Conservation (phyloP, 2,113 vertebrate genomes). For the Prolemur simus region DNA sequence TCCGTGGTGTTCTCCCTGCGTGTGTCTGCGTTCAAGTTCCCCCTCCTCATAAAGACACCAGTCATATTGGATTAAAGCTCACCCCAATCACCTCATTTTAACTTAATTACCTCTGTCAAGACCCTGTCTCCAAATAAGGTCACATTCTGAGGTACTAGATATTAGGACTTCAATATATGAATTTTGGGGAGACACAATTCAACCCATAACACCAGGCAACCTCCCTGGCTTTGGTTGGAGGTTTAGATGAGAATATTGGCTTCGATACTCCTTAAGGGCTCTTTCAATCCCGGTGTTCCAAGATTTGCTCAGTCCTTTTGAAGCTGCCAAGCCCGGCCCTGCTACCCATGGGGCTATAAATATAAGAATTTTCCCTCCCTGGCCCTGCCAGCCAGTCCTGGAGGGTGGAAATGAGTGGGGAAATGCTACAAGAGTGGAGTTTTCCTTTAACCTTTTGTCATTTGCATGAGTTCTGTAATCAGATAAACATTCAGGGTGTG, state of each 20-base stretch:
- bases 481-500: slow-evolving; percentile 28
- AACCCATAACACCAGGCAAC: background rate
- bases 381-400: slow-evolving; percentile 26
- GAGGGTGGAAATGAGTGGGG: slow-evolving; percentile 20
- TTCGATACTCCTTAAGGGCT: background rate
- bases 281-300: slow-evolving; percentile 47
- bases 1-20: background rate
- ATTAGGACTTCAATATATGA: background rate
- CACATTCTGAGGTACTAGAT: background rate
- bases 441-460: slow-evolving; percentile 66
- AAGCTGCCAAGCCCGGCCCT: slow-evolving; percentile 52
- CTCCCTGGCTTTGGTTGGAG: slow-evolving; percentile 7
- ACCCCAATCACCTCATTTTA: background rate
- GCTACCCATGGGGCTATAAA: slow-evolving; percentile 44
- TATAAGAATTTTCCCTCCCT: slow-evolving; percentile 59
- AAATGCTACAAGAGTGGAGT: slow-evolving; percentile 56
- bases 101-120: background rate
- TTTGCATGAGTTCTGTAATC: background rate
- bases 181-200: background rate
- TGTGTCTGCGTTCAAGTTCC: background rate
- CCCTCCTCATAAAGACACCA: background rate
- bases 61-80: background rate
- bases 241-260: background rate
- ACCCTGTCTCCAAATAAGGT: background rate
- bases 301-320: slow-evolving; percentile 21